These are phyloP conservation scores for Turnix velox DNA, from an alignment of 2,113 vertebrate species.

Conservation along the genomic window DNA sequence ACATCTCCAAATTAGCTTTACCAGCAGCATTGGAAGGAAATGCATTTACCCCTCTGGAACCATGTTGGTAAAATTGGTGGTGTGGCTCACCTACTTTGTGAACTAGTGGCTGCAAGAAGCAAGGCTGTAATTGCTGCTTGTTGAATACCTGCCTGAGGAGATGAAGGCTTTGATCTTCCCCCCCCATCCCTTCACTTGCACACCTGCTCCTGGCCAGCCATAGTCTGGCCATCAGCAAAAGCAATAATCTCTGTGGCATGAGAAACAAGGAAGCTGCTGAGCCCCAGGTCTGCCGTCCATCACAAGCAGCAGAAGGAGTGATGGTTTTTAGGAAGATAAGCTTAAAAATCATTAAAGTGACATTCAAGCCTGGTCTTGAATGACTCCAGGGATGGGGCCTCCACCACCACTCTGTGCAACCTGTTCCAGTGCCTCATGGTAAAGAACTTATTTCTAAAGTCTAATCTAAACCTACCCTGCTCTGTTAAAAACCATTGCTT, in stretches of 20 bases:
- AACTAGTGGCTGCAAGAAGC: background rate
- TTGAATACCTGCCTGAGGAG: background rate
- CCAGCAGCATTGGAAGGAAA: background rate
- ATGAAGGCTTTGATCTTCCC: background rate
- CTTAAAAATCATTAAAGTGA: conserved; percentile 50
- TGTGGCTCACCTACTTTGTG: background rate
- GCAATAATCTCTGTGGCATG: background rate
- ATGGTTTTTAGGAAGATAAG: background rate
- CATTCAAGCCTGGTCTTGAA: too few relatives aligned
- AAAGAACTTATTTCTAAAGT: too few relatives aligned
- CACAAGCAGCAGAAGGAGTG: background rate
- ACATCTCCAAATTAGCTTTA: background rate
- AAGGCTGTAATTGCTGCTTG: background rate
- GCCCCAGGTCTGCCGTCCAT: background rate
- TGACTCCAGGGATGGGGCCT: too few relatives aligned
- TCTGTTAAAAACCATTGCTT: too few relatives aligned
- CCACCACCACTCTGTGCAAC: too few relatives aligned
- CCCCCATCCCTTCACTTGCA: background rate
- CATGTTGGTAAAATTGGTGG: background rate
- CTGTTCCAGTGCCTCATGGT: too few relatives aligned
- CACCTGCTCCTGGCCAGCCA: background rate
- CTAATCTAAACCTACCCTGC: too few relatives aligned
- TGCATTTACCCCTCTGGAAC: background rate
- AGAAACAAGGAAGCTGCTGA: background rate
- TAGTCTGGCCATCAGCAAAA: background rate